Conservation (phyloP, 2,113 vertebrate species). For the Cinclus cinclus region DNA sequence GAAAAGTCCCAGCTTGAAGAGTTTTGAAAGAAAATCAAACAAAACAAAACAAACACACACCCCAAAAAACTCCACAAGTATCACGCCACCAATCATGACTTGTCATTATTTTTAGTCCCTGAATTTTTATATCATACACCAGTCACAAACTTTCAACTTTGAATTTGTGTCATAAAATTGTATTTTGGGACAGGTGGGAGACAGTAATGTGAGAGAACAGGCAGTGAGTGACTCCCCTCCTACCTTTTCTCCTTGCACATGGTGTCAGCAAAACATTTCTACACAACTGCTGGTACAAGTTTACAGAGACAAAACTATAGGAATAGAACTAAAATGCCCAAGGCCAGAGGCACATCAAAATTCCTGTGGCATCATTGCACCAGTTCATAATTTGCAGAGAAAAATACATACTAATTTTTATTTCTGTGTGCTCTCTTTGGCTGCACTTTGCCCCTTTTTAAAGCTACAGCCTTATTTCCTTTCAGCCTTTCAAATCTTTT, state of each 20-base stretch:
- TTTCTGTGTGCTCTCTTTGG: background rate
- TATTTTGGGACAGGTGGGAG: rapidly evolving
- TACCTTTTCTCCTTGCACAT: background rate
- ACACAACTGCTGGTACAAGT: background rate
- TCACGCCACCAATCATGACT: rapidly evolving
- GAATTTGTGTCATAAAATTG: background rate
- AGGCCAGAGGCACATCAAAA: background rate
- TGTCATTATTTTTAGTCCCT: background rate
- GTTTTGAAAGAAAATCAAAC: background rate
- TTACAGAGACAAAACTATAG: background rate
- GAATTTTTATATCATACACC: background rate
- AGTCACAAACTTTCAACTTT: background rate
- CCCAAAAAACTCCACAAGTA: rapidly evolving
- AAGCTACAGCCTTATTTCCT: background rate
- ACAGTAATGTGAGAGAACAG: background rate
- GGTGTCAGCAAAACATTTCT: background rate
- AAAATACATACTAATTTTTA: background rate
- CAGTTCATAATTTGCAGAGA: background rate
- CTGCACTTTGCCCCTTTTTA: background rate
- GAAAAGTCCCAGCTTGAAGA: background rate
- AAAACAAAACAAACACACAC: background rate
- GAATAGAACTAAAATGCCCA: background rate
- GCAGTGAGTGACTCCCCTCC: background rate
- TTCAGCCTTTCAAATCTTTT: background rate
- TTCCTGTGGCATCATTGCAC: background rate